A percentile compares a stretch with the other conserved stretches of the same genome.
phyloP scores from a whole-genome alignment of 2,797 vertebrate species.

The Xenops minutus region DNA sequence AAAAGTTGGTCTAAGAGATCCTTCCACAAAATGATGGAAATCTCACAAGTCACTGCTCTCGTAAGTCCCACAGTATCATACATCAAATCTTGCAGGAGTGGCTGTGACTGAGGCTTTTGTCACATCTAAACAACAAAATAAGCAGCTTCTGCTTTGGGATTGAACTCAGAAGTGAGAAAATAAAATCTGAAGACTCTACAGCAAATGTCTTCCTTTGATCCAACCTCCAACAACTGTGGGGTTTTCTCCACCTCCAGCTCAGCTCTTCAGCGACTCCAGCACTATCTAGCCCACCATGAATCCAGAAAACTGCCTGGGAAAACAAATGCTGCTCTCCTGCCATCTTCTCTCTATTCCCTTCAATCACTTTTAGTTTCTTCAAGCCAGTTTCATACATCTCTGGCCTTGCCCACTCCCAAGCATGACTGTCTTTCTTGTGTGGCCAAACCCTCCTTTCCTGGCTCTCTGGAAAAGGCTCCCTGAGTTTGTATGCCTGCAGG shows the following conservation, averaged over 20 bases:
- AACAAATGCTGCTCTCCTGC: not conserved
- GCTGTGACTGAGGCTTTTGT: not conserved
- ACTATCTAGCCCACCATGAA: not conserved
- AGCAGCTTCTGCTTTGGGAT: not conserved
- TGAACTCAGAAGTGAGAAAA: not conserved
- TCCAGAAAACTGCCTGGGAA: not conserved
- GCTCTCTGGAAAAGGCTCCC: not conserved
- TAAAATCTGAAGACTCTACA: not conserved
- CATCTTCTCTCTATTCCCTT: not conserved
- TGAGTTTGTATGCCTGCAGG: not conserved
- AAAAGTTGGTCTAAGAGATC: not conserved
- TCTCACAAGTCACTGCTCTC: not conserved
- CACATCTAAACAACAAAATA: not conserved
- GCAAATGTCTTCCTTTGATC: not conserved
- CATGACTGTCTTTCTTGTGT: not conserved
- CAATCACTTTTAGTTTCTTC: not conserved
- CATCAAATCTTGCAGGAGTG: not conserved
- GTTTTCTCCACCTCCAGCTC: not conserved
- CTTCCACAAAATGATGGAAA: not conserved
- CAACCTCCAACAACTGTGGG: not conserved
- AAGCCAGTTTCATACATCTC: rapidly evolving
- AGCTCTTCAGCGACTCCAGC: not conserved
- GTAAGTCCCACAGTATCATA: rapidly evolving
- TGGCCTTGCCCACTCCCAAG: not conserved
- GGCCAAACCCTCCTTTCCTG: not conserved